Base-by-base conservation (phyloP, 2,113 vertebrate genomes). In the Chrysochloris asiatica region DNA sequence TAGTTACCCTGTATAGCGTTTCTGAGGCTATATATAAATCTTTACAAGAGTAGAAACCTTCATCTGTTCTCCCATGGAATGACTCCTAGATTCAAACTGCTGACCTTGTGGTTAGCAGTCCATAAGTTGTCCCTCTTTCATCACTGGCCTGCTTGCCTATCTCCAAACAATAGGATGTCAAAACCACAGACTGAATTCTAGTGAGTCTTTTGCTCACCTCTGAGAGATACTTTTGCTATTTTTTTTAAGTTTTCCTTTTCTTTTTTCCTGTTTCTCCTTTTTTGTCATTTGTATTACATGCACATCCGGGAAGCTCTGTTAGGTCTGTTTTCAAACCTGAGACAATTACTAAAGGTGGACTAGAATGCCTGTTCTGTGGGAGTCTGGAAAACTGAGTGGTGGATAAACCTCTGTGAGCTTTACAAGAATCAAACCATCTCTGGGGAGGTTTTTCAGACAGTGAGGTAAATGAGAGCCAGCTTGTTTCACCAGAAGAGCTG, bases 291-390 rank as follows among this genome's bases (percentile, higher is more conserved):
- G 93, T 81, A 76, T 84, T 52, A 80, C 77, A 87, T 79, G 93
- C 65, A 90, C 43, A 96, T 83, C 93, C 93, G 92, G 80, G 80
- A 43, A 83, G 50, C 38, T 94, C 80, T 93, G 81, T 89, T 88
- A 97, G 87, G 85, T 94, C 94, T 80, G 82, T 89, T 93, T 96
- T 95, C 88, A 94, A 96, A 96, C 92, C 91, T 96, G 93, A 91
- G 67, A 52, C 96, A 96, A 95, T 94, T 48, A 84, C 75, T 80
- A 65, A 10, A 84, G 83, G 14, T 24, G 30, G 67, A 95, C 0
- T 5, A 2, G 79, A 84, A 86, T 14, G 54, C 86, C 72, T 2
- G 50, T 61, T 87, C 85, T 91, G 69, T 82, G 89, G 86, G 90
- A 90, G 84, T 9, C 72, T 56, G 71, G 94, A 56, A 82, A 82